A percentile compares a stretch with the other conserved stretches of the same genome.
phyloP scores from a whole-genome alignment of 1,140 invertebrate species.

The Drosophila sproati region DNA sequence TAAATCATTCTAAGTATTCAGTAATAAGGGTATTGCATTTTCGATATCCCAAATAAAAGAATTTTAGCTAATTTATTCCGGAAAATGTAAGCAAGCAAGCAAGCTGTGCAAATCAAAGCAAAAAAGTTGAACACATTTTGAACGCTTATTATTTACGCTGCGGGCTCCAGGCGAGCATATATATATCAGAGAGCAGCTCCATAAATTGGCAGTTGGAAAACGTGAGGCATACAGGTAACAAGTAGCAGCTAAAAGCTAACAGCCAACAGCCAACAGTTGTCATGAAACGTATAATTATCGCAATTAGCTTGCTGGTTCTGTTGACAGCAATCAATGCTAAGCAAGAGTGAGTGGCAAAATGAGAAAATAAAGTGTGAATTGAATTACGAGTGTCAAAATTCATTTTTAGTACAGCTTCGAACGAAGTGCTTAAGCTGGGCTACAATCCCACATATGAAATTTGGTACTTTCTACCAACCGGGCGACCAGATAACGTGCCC shows the following conservation, averaged over 20 bases:
- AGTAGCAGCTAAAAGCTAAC: slow-evolving; percentile 1
- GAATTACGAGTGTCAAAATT: neutral
- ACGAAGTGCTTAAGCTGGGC: slow-evolving; percentile 18
- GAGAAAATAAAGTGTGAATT: neutral
- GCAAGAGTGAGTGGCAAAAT: slow-evolving; percentile 9
- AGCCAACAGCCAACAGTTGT: slow-evolving; percentile 10
- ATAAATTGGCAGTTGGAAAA: slow-evolving; percentile 6
- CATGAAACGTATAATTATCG: slow-evolving; percentile 24
- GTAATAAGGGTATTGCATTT: neutral
- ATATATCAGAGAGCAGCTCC: slow-evolving; percentile 7
- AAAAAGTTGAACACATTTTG: neutral
- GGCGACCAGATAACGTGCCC: slow-evolving; percentile 26
- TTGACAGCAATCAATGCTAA: neutral
- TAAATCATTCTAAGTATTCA: too few species aligned
- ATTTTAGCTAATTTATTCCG: neutral
- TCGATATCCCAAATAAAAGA: neutral
- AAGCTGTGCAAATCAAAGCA: neutral
- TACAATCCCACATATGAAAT: slow-evolving; percentile 68
- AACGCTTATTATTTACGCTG: neutral
- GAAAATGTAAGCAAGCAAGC: neutral
- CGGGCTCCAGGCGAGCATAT: slow-evolving; percentile 6
- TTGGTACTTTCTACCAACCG: slow-evolving; percentile 59
- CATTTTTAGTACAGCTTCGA: neutral
- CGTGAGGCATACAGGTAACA: slow-evolving; percentile 15
- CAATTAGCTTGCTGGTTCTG: slow-evolving; percentile 24